These are phyloP conservation scores for Aphelinus atriplicis DNA, from an alignment of 1,140 invertebrate species.

Conservation along the genomic window DNA sequence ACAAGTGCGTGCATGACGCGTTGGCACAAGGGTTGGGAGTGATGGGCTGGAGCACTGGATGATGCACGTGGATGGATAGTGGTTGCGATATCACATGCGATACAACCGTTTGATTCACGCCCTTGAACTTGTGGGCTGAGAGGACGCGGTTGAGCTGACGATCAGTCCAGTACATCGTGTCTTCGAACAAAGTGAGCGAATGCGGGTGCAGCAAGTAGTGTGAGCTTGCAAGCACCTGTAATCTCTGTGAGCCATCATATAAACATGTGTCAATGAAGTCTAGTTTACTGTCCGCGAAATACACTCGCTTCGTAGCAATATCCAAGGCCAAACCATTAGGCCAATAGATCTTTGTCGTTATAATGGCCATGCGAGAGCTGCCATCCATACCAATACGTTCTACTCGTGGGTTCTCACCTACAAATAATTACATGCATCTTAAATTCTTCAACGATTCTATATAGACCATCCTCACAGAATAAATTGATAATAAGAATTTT, in stretches of 20 bases:
- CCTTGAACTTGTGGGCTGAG: constrained; percentile 91
- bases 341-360: constrained; percentile 98
- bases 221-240: constrained; percentile 86
- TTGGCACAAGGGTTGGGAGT: constrained; percentile 83
- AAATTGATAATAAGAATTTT: too few relatives aligned
- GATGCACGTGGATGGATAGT: constrained; percentile 92
- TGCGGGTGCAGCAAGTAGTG: constrained; percentile 96
- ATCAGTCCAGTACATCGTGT: constrained; percentile 97
- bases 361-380: constrained; percentile 83
- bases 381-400: constrained; percentile 97
- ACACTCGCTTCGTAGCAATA: constrained; percentile 91
- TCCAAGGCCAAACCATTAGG: constrained; percentile 97
- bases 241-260: constrained; percentile 91
- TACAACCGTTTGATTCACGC: constrained; percentile 90
- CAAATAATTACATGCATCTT: neutral
- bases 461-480: too few relatives aligned
- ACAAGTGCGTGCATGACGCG: constrained; percentile 88
- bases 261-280: constrained; percentile 99
- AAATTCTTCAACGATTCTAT: too few relatives aligned
- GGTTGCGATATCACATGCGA: constrained; percentile 95
- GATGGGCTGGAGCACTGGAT: constrained; percentile 91
- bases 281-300: constrained; percentile 97
- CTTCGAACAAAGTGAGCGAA: constrained; percentile 91
- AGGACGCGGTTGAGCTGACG: constrained; percentile 88
- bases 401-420: constrained; percentile 88